Conservation (phyloP, 2,888 invertebrate species). For the Drosophila greeni region DNA sequence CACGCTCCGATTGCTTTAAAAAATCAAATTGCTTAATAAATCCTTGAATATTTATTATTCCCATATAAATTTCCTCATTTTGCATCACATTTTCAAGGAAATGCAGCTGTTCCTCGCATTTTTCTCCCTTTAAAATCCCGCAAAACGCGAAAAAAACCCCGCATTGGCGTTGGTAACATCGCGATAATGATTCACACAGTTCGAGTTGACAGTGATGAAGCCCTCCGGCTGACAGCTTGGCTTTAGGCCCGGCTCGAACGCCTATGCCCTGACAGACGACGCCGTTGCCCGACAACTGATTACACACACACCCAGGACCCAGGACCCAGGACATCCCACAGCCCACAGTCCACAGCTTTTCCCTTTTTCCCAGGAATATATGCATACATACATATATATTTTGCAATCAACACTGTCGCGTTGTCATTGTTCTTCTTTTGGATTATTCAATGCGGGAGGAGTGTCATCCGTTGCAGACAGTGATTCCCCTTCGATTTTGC, state of each 20-base stretch:
- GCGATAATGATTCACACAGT: slow-evolving; percentile 24
- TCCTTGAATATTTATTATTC: too few relatives aligned
- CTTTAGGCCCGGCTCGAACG: slow-evolving; percentile 20
- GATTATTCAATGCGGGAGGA: slow-evolving; percentile 14
- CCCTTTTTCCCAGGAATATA: slow-evolving; percentile 8
- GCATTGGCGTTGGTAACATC: not conserved
- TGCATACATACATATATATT: slow-evolving; percentile 2
- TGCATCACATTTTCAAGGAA: not conserved
- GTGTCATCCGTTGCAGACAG: not conserved
- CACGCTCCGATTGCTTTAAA: too few relatives aligned
- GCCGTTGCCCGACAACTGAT: slow-evolving; percentile 29
- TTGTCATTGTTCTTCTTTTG: slow-evolving; percentile 9
- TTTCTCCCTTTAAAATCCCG: not conserved
- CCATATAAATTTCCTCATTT: not conserved
- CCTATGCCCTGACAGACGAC: slow-evolving; percentile 24
- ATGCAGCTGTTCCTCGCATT: not conserved
- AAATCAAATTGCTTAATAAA: too few relatives aligned
- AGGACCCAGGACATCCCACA: too few relatives aligned
- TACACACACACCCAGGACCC: too few relatives aligned
- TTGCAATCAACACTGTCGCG: slow-evolving; percentile 16
- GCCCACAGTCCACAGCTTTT: not conserved
- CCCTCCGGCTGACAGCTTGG: slow-evolving; percentile 22
- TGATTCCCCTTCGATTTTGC: not conserved
- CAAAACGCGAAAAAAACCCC: not conserved
- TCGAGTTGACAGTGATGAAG: slow-evolving; percentile 34